Evolutionary conservation across 2,797 vertebrate species (phyloP), one percentile per base, ranked within the genome.

Genomic region (Thripadectes ignobilis): DNA sequence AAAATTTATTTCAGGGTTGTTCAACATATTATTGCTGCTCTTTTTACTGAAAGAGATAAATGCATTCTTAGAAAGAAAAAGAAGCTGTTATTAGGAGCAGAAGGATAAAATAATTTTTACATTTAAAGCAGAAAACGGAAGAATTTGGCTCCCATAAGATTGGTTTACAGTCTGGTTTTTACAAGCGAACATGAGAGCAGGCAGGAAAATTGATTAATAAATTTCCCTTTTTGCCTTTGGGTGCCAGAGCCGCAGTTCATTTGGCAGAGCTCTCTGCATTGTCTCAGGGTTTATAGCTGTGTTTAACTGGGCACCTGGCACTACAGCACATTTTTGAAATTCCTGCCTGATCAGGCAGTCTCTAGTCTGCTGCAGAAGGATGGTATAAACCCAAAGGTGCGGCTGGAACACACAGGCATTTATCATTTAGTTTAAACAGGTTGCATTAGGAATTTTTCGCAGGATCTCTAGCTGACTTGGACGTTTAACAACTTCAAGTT

Each of bases 1-100:
- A 98, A 98, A 98, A 98, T 98, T 98, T 98, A 97, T 98, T 98
- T 98, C 97, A 97, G 97, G 96, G 97, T 98, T 98, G 98, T 98
- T 98, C 98, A 97, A 98, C 97, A 97, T 98, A 98, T 97, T 98
- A 98, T 98, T 97, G 96, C 98, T 97, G 97, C 97, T 98, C 98
- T 98, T 98, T 98, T 98, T 97, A 97, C 96, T 97, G 96, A 98
- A 96, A 97, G 96, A 98, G 97, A 97, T 97, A 98, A 98, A 98
- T 97, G 94, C 93, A 97, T 97, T 97, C 97, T 98, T 97, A 97
- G 96, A 95, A 97, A 94, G 96, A 89, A 97, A 97, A 96, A 92
- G 96, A 97, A 96, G 91, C 89, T 92, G 90, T 97, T 98, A 98
- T 98, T 98, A 98, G 93, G 85, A 97, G 95, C 92, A 92, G 88